Conservation (phyloP, 2,797 vertebrate genomes). For the Cottoperca gobio region DNA sequence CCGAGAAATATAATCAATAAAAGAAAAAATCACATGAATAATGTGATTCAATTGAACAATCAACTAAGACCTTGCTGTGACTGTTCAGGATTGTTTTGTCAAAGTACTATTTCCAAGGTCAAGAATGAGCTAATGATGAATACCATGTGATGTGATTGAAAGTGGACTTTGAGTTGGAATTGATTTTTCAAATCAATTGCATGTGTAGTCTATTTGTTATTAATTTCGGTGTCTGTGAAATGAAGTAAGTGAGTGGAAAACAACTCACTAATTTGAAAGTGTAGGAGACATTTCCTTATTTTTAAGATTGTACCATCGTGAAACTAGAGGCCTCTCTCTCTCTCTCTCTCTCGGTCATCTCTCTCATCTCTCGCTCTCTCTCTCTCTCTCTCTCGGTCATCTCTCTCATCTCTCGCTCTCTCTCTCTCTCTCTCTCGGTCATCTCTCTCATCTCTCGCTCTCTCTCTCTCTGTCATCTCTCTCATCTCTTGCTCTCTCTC, state of each 20-base stretch:
- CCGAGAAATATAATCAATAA: background rate
- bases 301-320: background rate
- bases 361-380: background rate
- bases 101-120: background rate
- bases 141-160: too few species aligned
- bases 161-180: background rate
- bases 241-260: too few species aligned
- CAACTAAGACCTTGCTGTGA: too few species aligned
- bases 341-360: background rate
- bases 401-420: background rate
- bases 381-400: background rate
- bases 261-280: background rate
- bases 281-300: background rate
- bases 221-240: background rate
- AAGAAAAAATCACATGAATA: too few species aligned
- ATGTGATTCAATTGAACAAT: background rate
- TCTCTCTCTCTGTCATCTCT: conserved; percentile 7
- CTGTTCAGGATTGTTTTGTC: background rate
- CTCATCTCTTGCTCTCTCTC: conserved; percentile 3
- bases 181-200: background rate
- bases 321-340: conserved; percentile 20
- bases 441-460: background rate
- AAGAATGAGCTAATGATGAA: too few species aligned
- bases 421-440: conserved; percentile 2
- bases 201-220: background rate